Conservation (phyloP, 2,113 vertebrate genomes). For the Corvus moneduloides region DNA sequence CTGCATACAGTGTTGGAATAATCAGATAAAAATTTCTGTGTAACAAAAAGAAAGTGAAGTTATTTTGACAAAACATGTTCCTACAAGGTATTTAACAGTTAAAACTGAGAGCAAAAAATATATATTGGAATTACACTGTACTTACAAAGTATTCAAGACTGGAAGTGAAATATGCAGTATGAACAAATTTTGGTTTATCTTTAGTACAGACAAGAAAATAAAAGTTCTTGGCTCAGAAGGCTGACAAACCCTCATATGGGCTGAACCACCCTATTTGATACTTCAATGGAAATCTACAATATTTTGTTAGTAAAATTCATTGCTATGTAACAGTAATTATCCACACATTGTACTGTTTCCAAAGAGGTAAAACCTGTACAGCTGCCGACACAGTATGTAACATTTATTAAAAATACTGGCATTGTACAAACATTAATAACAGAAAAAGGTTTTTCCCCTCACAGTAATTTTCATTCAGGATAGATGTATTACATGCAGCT, state of each 20-base stretch:
- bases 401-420: not conserved
- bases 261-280: not conserved
- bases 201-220: not conserved
- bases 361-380: not conserved
- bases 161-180: not conserved
- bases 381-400: not conserved
- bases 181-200: not conserved
- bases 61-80: not conserved
- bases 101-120: not conserved
- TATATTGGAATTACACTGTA: not conserved
- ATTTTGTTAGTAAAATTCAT: not conserved
- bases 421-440: not conserved
- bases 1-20: not conserved
- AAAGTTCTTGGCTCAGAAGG: not conserved
- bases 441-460: accelerated
- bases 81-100: not conserved
- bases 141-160: not conserved
- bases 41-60: not conserved
- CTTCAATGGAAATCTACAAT: not conserved
- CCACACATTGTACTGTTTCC: not conserved
- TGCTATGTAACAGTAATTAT: not conserved
- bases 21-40: not conserved
- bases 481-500: not conserved
- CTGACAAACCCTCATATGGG: not conserved
- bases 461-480: not conserved